Evolutionary conservation across 1,140 invertebrate genomes (phyloP), one percentile per base, ranked within the genome.

Genomic region (Cotesia vestalis): DNA sequence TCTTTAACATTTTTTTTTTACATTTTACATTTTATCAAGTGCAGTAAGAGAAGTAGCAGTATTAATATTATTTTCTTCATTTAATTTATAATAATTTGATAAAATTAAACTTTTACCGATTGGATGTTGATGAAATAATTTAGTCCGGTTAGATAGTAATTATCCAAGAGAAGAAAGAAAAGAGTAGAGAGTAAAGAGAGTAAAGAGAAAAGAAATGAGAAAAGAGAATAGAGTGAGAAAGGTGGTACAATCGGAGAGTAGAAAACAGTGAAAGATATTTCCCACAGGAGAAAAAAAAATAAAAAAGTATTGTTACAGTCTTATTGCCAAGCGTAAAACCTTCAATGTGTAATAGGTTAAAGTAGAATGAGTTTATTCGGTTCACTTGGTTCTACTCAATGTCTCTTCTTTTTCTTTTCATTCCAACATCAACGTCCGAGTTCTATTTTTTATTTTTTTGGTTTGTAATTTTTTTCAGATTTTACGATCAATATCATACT

Each of bases 241-340:
- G 40, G 11, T 27, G 27, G 40, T 9, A 5, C 11, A 9, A 5
- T 46, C 40, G 40, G 40, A 36, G 60, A 35, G 61, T 17, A 60
- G 60, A 61, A 61, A 71, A 57, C 38, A 61, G 57, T 38, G 69
- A 55, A 63, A 52, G 51, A 72, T 72, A 72, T 72, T 72, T 72
- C 70, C 70, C 70, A 62, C 62, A 72, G 63, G 70, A 72, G 53
- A 64, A 59, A 66, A 72, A 72, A 46, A 46, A 46, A 46, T 2
- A 6, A 46, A 46, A 46, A 46, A 46, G 40, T 46, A 9, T 61
- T 70, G 57, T 53, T 55, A n/a, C 2, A 34, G 52, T 38, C 62
- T 72, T 60, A 66, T 72, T 72, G 46, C 51, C 40, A 61, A 52
- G 46, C 55, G 57, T 51, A 66, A 70, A 57, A 35, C 70, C 60